Evolutionary conservation across 2,888 invertebrate species (phyloP).

Genomic region (Lasius fuliginosus): DNA sequence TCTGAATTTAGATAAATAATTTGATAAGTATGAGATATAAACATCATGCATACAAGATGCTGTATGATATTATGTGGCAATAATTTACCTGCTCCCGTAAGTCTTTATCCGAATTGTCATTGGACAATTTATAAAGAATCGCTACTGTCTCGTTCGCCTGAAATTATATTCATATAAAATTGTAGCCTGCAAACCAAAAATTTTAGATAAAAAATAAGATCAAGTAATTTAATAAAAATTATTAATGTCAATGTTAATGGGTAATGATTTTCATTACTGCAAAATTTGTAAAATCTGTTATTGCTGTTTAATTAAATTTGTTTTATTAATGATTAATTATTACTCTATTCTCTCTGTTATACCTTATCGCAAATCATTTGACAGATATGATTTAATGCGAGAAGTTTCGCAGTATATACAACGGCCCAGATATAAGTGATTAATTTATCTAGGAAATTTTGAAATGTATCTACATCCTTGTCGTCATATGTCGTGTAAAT

Average conservation of each 20-base stretch:
- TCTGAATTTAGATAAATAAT: background rate
- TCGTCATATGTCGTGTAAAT: background rate
- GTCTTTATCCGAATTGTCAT: background rate
- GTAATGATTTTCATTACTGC: background rate
- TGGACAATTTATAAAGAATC: constrained; percentile 23
- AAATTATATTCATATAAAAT: constrained; percentile 12
- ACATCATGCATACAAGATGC: background rate
- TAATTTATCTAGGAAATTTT: background rate
- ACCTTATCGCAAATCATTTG: constrained; percentile 23
- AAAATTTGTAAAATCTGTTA: background rate
- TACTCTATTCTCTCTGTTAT: background rate
- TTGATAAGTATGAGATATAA: background rate
- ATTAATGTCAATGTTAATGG: background rate
- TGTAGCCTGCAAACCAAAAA: background rate
- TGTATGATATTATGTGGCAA: background rate
- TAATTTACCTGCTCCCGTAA: constrained; percentile 24
- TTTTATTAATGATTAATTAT: background rate
- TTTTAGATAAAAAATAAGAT: background rate
- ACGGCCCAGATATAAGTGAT: background rate
- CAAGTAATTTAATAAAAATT: background rate
- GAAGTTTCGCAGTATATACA: background rate
- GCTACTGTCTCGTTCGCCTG: background rate
- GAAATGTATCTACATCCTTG: background rate
- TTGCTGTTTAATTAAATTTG: background rate
- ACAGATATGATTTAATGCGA: constrained; percentile 11